Evolutionary conservation across 2,888 invertebrate genomes (phyloP), one percentile per base, ranked within the genome.

Genomic region (Cheilosia vulpina): DNA sequence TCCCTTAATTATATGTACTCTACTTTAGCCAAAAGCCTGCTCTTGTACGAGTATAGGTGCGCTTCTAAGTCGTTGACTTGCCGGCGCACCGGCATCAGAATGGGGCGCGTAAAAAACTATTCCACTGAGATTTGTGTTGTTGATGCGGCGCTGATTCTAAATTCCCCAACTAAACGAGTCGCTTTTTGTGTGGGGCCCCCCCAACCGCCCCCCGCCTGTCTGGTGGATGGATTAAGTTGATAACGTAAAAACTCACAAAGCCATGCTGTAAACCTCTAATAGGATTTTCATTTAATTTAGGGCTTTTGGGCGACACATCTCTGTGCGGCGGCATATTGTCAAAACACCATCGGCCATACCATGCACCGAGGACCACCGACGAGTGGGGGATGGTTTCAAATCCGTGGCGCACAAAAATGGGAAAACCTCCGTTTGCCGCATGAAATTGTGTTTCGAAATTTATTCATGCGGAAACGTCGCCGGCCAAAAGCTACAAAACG

Each of bases 251-350:
- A 84, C 69, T 75, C 75, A 75, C 75, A 71, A 81, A 80, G 85
- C 85, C 81, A 85, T 76, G 81, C 45, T 62, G 68, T 85, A 85
- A 85, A 85, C 85, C 85, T 76, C 85, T 85, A 81, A 85, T 85
- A 81, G 85, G 85, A 85, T 85, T 85, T 85, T 77, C 85, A 77
- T 81, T 85, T 85, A 85, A 85, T 85, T 85, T 85, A 85, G 85
- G 85, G 85, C 76, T 85, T 85, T 85, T 66, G 41, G 81, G 76
- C 85, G 76, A 85, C 85, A 85, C 85, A 85, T 85, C 71, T 71
- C 76, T 72, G 53, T 31, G 43, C 50, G 69, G 19, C 21, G 13
- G 52, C 55, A 68, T 55, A 45, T 71, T 24, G 63, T 66, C 60
- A 80, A 71, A 75, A 72, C 66, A 66, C 66, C 38, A 43, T 75